Percentiles rank a stretch among this genome's conserved stretches.
These are phyloP conservation scores for Morone chrysops DNA, from an alignment of 2,113 vertebrate genomes.

Conservation along the genomic window DNA sequence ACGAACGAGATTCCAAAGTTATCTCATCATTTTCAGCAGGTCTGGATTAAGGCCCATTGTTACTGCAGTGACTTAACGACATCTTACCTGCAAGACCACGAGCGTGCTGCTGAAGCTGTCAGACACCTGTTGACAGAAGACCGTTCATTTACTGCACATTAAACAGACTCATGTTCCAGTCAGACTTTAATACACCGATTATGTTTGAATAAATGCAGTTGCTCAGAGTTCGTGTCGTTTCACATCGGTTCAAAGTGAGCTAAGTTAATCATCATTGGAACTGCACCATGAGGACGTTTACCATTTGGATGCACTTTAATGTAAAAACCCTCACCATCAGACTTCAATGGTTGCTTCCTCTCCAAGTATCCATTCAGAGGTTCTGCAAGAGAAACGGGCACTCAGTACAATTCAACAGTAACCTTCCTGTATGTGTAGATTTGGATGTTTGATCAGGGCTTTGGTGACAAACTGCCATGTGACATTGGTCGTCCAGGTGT, in stretches of 20 bases:
- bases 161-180: no score
- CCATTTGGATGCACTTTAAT: no score
- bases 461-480: slow-evolving; percentile 81
- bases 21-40: slow-evolving; percentile 78
- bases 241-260: slow-evolving; percentile 88
- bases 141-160: background rate
- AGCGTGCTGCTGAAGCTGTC: fast-evolving
- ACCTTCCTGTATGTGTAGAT: fast-evolving
- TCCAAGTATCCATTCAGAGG: fast-evolving
- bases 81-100: background rate
- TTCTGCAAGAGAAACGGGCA: background rate
- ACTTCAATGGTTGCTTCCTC: fast-evolving
- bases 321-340: slow-evolving; percentile 11
- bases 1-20: slow-evolving; percentile 91
- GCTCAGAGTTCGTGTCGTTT: slow-evolving; percentile 86
- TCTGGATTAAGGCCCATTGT: fast-evolving
- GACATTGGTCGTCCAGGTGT: slow-evolving; percentile 73
- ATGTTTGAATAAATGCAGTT: slow-evolving; percentile 31
- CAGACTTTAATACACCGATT: no score
- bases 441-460: slow-evolving; percentile 76
- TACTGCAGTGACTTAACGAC: fast-evolving
- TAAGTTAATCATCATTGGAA: slow-evolving; percentile 86
- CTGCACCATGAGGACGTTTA: background rate
- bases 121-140: background rate
- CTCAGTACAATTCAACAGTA: fast-evolving